Base-by-base conservation (phyloP, 2,113 vertebrate species). In the Fregata magnificens region DNA sequence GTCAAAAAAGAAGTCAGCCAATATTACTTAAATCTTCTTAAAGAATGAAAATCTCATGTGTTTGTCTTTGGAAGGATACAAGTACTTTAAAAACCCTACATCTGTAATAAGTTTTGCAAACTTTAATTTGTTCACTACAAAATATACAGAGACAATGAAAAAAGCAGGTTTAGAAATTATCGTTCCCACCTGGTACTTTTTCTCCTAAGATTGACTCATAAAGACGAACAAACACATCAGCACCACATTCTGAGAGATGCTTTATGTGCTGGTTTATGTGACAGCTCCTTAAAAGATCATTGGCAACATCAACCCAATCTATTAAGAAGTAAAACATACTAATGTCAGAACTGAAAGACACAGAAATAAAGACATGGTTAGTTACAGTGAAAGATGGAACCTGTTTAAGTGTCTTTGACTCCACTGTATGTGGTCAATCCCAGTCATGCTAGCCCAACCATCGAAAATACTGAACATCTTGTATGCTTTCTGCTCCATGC, bases 231-330 rank as follows among this genome's bases (percentile, higher is more conserved):
- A 99, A 99, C 55, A 99, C 97, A 69, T 98, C 98, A 90, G 99
- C 98, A 96, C 98, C 98, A 91, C 99, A 99, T 61, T 99, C 99
- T 5, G 98, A 97, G 87, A 99, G 97, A 90, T 97, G 97, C 28
- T 94, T 97, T 93, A 99, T 95, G 58, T 89, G 98, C 73, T 98
- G 96, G 82, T 98, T 98, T 96, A 99, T 90, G 82, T 98, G 98
- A 98, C 99, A 99, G 96, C 98, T 99, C 96, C 87, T 98, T 88
- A 99, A 98, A 74, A 99, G 98, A 94, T 98, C 98, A 98, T 99
- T 99, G 93, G 99, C 99, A 97, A 99, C 91, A 56, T 97, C 97
- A 85, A 99, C 95, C 99, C 99, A 99, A 85, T 99, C 99, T 99
- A 93, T 94, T 77, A 70, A 82, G 79, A 71, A 95, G n/a, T 16